Percentiles rank a stretch among this genome's conserved stretches.
These are phyloP conservation scores for Drosophila kurseongensis DNA, from an alignment of 1,140 invertebrate species.

Conservation along the genomic window DNA sequence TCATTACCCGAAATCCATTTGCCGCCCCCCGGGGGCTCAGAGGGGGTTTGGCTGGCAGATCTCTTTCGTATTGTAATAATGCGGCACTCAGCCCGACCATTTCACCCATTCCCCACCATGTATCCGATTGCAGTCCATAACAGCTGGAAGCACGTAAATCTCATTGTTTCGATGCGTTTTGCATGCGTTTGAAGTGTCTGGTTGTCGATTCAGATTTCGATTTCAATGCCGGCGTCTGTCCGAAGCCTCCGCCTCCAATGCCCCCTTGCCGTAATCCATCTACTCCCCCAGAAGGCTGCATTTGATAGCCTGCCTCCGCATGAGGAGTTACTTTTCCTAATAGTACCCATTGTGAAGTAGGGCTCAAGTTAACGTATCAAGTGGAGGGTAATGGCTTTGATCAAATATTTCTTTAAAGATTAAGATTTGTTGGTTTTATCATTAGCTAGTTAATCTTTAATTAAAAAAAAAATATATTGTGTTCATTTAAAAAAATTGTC, in stretches of 20 bases:
- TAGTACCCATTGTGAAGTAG: conserved; percentile 1
- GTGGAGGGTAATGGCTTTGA: too few relatives aligned
- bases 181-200: conserved; percentile 71
- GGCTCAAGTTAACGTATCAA: background rate
- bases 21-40: conserved; percentile 37
- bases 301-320: conserved; percentile 54
- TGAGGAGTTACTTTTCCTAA: conserved; percentile 30
- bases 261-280: background rate
- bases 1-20: conserved; percentile 75
- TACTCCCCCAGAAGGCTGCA: conserved; percentile 35
- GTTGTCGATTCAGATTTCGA: conserved; percentile 64
- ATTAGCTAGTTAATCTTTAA: too few relatives aligned
- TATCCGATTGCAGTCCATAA: conserved; percentile 79
- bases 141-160: conserved; percentile 78
- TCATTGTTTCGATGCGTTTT: conserved; percentile 79
- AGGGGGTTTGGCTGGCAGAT: conserved; percentile 21
- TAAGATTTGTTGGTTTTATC: too few relatives aligned
- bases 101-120: conserved; percentile 31
- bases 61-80: conserved; percentile 58
- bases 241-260: background rate
- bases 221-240: conserved; percentile 59
- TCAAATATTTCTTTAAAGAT: too few relatives aligned
- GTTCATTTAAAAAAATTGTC: too few relatives aligned
- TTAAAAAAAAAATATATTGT: too few relatives aligned
- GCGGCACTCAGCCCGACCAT: conserved; percentile 20